Conservation (phyloP, 2,113 vertebrate species). For the western clawed frog (Xenopus tropicalis) region DNA sequence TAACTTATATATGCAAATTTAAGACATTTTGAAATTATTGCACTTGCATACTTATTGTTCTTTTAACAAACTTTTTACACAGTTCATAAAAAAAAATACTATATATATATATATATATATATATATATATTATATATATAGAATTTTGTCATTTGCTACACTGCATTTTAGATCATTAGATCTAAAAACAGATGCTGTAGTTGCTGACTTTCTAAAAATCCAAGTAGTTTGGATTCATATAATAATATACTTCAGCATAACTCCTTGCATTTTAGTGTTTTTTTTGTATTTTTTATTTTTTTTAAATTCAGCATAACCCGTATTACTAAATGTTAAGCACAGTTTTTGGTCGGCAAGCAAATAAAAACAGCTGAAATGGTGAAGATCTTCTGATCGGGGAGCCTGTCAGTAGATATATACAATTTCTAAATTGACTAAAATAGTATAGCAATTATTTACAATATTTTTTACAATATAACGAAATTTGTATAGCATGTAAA, state of each 20-base stretch:
- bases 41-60: constrained; percentile 68
- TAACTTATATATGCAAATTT: constrained; percentile 78
- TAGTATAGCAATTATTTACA: not conserved
- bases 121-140: constrained; percentile 57
- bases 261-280: constrained; percentile 9
- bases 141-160: constrained; percentile 37
- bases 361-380: constrained; percentile 3
- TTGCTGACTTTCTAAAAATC: constrained; percentile 6
- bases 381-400: constrained; percentile 28
- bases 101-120: constrained; percentile 52
- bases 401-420: not conserved
- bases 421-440: not conserved
- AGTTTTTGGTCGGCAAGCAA: constrained; percentile 57
- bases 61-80: constrained; percentile 52
- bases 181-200: constrained; percentile 21
- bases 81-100: not conserved
- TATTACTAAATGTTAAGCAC: constrained; percentile 52
- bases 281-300: not conserved
- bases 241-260: constrained; percentile 11
- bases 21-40: constrained; percentile 77
- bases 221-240: not conserved
- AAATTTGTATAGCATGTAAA: not conserved
- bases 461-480: not conserved
- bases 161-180: constrained; percentile 49
- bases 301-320: constrained; percentile 51